phyloP scores from a whole-genome alignment of 2,113 vertebrate genomes.

The Phalacrocorax pelagicus region DNA sequence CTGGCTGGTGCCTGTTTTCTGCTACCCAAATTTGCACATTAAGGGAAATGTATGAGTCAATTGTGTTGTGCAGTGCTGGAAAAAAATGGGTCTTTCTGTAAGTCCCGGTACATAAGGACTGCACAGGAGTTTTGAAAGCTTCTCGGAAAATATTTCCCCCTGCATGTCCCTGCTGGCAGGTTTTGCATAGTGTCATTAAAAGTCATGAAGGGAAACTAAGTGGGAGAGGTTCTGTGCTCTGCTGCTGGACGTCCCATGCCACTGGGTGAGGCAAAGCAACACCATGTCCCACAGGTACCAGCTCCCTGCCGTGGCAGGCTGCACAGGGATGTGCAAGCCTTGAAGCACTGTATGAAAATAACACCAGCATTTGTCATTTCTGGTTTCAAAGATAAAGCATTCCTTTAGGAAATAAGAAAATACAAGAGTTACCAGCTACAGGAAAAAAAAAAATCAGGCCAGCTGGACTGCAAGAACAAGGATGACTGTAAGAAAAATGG shows the following conservation, averaged over 20 bases:
- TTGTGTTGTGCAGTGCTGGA: background rate
- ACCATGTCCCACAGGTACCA: background rate
- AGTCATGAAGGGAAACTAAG: background rate
- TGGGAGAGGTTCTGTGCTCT: background rate
- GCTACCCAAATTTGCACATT: background rate
- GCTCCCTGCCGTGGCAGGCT: background rate
- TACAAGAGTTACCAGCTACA: background rate
- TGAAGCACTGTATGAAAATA: rapidly evolving
- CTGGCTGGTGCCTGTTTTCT: background rate
- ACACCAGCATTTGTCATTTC: background rate
- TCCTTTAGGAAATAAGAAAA: background rate
- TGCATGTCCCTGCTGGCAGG: background rate
- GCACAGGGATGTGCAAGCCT: background rate
- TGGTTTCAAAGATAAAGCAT: background rate
- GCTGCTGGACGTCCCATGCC: background rate
- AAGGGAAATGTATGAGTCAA: background rate
- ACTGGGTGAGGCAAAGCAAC: background rate
- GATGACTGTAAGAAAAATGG: background rate
- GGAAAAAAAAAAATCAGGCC: background rate
- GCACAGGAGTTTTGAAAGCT: background rate
- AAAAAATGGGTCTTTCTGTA: background rate
- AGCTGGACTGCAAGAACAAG: background rate
- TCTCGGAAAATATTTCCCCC: background rate
- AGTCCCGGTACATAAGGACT: background rate
- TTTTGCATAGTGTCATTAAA: background rate